Evolutionary conservation across 2,113 vertebrate species (phyloP).

Genomic region (Cathartes aura): DNA sequence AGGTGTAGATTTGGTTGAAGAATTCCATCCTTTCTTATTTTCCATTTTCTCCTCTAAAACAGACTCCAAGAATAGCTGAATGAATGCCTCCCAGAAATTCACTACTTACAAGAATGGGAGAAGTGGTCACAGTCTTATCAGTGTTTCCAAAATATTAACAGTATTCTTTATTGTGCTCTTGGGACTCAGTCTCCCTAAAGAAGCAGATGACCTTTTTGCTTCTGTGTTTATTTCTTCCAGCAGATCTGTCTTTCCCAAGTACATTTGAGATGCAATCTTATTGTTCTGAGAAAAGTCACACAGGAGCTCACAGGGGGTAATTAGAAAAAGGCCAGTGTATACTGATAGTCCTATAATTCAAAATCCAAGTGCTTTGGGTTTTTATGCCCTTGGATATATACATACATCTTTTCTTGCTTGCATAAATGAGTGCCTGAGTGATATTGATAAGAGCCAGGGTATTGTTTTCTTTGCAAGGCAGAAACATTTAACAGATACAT

Average conservation of each 20-base stretch:
- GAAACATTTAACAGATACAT: background rate
- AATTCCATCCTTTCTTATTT: background rate
- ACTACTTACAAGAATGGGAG: background rate
- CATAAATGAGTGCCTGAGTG: background rate
- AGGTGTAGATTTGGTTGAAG: background rate
- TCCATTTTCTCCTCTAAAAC: background rate
- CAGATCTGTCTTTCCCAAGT: background rate
- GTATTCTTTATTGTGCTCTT: background rate
- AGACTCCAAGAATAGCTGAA: background rate
- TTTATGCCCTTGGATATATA: background rate
- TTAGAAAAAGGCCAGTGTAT: background rate
- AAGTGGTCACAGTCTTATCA: background rate
- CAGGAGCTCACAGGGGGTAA: background rate
- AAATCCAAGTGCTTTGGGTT: background rate
- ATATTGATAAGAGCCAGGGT: background rate
- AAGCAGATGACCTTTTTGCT: background rate
- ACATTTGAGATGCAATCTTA: background rate
- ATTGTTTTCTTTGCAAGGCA: background rate
- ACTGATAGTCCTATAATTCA: background rate
- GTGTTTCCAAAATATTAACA: background rate
- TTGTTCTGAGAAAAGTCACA: background rate
- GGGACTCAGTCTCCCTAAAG: background rate
- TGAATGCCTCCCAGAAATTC: background rate
- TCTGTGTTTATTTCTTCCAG: background rate
- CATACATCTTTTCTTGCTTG: background rate